Evolutionary conservation across 2,113 vertebrate species (phyloP), one percentile per base, ranked within the genome.

Genomic region (Alethe castanea): DNA sequence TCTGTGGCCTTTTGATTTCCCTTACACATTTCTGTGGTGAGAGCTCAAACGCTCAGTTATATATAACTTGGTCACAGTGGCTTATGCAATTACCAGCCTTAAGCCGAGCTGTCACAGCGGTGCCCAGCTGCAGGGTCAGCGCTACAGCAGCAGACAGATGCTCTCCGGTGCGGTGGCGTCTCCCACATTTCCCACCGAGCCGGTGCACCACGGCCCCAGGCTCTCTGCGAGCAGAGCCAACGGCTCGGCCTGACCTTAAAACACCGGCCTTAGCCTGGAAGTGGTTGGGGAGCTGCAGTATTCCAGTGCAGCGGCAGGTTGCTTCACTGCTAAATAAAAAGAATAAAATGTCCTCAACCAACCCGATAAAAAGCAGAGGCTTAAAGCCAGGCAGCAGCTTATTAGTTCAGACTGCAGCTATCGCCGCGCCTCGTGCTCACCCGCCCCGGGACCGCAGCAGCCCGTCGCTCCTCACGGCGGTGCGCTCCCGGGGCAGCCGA

Each of bases 141-240:
- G 5, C 42, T 35, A 0, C 9, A 10, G 44, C 13, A 35, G 61
- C 44, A 1, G 44, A 3, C 25, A 18, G 53, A 47, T 44, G 72
- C 54, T 64, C 48, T 22, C 36, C 1, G 4, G 33, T 28, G 47
- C 5, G 29, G 19, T 13, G 8, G 31, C 7, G 1, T 4, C 66
- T 67, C 11, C 57, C 44, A 10, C 7, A 11, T 35, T 47, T 54
- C 57, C 8, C 57, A 22, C 38, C 9, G 14, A 40, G 29, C 19
- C 18, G 5, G 2, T 2, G 33, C 65, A 14, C 20, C 23, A 12
- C 50, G 9, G 6, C 26, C 2, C 4, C n/a, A 22, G n/a, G 52
- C 25, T n/a, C 45, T 8, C 13, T 14, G 62, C 12, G 9, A 26
- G 53, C 57, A 3, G 26, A 47, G 44, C 33, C 57, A 3, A 4